phyloP scores from a whole-genome alignment of 2,797 vertebrate genomes.

The Darevskia mixta region DNA sequence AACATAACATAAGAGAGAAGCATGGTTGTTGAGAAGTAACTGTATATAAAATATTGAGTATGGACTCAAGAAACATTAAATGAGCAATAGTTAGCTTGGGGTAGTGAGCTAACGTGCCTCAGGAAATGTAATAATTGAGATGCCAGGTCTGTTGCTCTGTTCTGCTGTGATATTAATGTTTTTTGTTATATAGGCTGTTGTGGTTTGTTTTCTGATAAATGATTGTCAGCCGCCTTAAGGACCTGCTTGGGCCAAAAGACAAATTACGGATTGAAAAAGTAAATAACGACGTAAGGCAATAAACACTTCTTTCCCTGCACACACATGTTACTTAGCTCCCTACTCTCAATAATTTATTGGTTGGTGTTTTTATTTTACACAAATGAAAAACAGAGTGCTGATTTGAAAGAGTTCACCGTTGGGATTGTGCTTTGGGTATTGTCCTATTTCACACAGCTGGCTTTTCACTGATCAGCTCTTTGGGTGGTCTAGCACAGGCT shows the following conservation, averaged over 20 bases:
- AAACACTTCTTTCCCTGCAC: too few species aligned
- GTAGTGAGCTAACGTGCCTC: neutral
- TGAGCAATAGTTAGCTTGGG: neutral
- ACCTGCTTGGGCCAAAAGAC: neutral
- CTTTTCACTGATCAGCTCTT: neutral
- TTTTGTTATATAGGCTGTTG: neutral
- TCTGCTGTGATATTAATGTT: neutral
- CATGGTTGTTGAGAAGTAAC: too few species aligned
- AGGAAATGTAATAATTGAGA: neutral
- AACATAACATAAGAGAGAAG: neutral
- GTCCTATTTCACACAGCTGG: neutral
- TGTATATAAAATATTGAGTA: neutral
- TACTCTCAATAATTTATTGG: neutral
- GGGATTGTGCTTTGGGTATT: neutral
- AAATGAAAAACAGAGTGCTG: too few species aligned
- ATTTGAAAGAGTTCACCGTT: neutral
- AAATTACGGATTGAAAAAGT: neutral
- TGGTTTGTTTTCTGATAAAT: neutral
- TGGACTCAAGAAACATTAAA: neutral
- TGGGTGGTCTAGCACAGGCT: neutral
- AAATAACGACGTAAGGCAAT: neutral
- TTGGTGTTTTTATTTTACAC: neutral
- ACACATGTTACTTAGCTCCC: neutral
- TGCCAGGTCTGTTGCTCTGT: neutral
- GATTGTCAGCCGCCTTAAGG: too few species aligned